Evolutionary conservation across 2,113 vertebrate genomes (phyloP), one percentile per base, ranked within the genome.

Genomic region (Casuarius casuarius): DNA sequence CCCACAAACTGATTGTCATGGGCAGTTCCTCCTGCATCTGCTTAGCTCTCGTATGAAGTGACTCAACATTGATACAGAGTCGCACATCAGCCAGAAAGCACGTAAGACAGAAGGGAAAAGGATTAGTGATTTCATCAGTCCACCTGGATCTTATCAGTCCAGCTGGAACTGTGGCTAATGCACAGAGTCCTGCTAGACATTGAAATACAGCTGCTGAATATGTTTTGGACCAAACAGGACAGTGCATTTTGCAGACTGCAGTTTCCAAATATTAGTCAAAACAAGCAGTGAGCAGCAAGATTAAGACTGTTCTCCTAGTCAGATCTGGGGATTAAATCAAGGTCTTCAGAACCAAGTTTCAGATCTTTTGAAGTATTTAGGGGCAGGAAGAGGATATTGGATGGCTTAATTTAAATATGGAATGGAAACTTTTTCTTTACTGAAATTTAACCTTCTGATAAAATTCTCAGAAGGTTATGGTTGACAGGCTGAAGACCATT

Each of bases 371-470:
- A 66, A 77, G 65, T 44, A 22, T 28, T 20, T 6, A 49, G n/a
- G 17, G 28, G 3, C 1, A 52, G 76, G 58, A 42, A 25, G 35
- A 42, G 35, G 40, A 9, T 14, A 72, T 3, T 23, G 67, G 40
- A 38, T 0, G 13, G 10, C 4, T 63, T 54, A 76, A 65, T 49
- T 54, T 28, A 4, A 15, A 4, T 1, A 15, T 0, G 29, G 22
- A 78, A 54, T 0, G 3, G 40, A 70, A 89, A 18, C 5, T 3
- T 61, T n/a, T 46, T 54, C 31, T 35, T 42, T 13, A 5, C 5
- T 15, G 52, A 58, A 84, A 73, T 33, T 56, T 13, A 63, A 71
- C 25, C 63, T 56, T 35, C 35, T 72, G 20, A n/a, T 10, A 17
- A 49, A 58, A 68, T 33, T 18, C 19, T 10, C 19, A 20, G 40